A percentile compares a stretch with the other conserved stretches of the same genome.
phyloP scores from a whole-genome alignment of 2,888 invertebrate species.

The Campopleginae sp. region DNA sequence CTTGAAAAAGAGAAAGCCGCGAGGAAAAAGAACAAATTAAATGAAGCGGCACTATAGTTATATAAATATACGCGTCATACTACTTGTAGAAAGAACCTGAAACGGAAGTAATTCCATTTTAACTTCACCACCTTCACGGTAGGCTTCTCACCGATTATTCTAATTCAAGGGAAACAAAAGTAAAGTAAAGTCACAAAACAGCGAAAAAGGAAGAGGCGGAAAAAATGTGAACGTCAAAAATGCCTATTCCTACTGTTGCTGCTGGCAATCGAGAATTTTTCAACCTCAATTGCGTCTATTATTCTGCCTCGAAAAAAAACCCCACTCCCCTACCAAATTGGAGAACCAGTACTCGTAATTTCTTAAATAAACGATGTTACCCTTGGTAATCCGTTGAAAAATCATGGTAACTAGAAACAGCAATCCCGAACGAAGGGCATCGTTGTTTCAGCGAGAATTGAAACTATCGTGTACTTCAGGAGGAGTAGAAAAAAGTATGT shows the following conservation, averaged over 20 bases:
- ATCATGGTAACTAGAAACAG: background rate
- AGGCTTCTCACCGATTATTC: constrained; percentile 33
- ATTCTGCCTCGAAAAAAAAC: background rate
- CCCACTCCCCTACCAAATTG: background rate
- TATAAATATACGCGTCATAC: constrained; percentile 2
- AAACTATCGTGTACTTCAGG: background rate
- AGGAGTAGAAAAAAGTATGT: background rate
- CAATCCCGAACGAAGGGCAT: background rate
- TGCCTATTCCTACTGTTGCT: background rate
- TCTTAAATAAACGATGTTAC: background rate
- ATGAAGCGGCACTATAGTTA: background rate
- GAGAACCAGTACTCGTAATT: background rate
- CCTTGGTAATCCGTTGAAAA: background rate
- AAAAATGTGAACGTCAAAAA: background rate
- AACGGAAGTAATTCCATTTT: constrained; percentile 43
- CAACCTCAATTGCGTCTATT: background rate
- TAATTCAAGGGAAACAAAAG: constrained; percentile 32
- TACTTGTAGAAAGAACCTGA: constrained; percentile 14
- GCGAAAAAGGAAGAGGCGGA: background rate
- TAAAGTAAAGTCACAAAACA: background rate
- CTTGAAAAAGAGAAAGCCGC: constrained; percentile 2
- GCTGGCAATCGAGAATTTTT: constrained; percentile 1
- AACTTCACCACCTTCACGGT: constrained; percentile 27
- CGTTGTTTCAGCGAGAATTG: background rate
- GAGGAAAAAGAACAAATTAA: constrained; percentile 33